Evolutionary conservation across 2,113 vertebrate species (phyloP), one percentile per base, ranked within the genome.

Genomic region (Lepidothrix coronata): DNA sequence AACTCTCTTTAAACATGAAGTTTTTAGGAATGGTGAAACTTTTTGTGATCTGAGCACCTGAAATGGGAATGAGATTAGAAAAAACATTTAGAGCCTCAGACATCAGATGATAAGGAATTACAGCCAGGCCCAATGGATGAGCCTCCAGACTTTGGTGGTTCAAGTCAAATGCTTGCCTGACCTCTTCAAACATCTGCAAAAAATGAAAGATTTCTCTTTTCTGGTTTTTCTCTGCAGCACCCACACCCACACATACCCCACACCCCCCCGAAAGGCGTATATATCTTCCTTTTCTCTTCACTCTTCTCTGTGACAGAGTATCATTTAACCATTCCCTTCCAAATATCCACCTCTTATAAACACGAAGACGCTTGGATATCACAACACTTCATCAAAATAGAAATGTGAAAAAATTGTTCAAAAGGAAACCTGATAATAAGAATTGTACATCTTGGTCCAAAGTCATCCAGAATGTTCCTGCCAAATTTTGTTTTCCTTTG

Each of bases 201-300:
- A 82, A 41, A 41, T 20, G 2, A 83, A 63, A 19, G 31, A 21
- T 71, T 67, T 78, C 3, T 57, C 18, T 55, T 62, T 16, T 66
- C 22, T 61, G 24, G 4, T 37, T 87, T 71, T 12, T 59, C 14
- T 59, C 52, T 93, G 39, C 30, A 70, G 12, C 13, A 55, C 5
- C 2, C 6, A 23, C 9, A 37, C 6, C 4, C 14, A 7, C 12
- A 21, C 28, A 59, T 15, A 5, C 4, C 1, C 4, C 6, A n/a
- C n/a, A n/a, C 18, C 5, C 27, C 5, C 31, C 5, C 30, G 13
- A 48, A 14, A 22, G 7, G 19, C 62, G 1, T 23, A 37, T 43
- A 1, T 19, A 33, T 55, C 12, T 39, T 65, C 11, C 12, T 74
- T 77, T 76, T 79, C 11, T 84, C 35, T 91, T 66, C 19, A 18